Conservation (phyloP, 1,140 invertebrate species). For the Zophobas morio region DNA sequence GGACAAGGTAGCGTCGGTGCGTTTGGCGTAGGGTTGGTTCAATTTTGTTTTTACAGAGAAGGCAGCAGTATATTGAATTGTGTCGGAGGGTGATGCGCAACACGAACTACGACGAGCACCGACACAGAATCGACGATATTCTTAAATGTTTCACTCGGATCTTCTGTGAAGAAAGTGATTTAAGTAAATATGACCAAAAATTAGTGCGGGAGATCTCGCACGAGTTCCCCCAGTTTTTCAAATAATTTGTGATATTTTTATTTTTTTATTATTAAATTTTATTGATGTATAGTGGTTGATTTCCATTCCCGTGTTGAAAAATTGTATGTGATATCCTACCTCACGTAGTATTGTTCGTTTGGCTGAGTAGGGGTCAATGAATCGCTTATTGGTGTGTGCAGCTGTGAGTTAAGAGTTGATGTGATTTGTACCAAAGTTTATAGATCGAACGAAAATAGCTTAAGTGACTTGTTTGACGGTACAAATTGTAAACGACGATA, state of each 20-base stretch:
- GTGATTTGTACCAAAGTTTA: conserved; percentile 42
- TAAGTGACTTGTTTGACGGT: conserved; percentile 44
- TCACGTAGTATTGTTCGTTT: conserved; percentile 2
- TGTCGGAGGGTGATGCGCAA: conserved; percentile 84
- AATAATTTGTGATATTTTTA: conserved; percentile 65
- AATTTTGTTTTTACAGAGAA: conserved; percentile 71
- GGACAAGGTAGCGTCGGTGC: conserved; percentile 78
- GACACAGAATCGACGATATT: conserved; percentile 82
- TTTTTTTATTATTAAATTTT: conserved; percentile 41
- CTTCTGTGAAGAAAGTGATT: conserved; percentile 84
- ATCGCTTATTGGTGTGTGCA: conserved; percentile 5
- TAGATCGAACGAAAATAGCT: conserved; percentile 8
- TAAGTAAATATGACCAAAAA: conserved; percentile 81
- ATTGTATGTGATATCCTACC: conserved; percentile 48
- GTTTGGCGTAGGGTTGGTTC: background rate
- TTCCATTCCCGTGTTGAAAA: conserved; percentile 21
- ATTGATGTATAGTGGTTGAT: background rate
- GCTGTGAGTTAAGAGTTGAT: background rate
- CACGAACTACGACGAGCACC: conserved; percentile 82
- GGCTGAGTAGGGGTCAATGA: conserved; percentile 13
- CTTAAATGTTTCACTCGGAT: conserved; percentile 87
- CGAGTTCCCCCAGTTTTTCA: conserved; percentile 88
- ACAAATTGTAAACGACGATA: conserved; percentile 48
- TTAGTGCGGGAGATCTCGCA: conserved; percentile 85
- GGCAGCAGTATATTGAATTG: conserved; percentile 82